Evolutionary conservation across 2,888 invertebrate species (phyloP).

Genomic region (Trissolcus japonicus): DNA sequence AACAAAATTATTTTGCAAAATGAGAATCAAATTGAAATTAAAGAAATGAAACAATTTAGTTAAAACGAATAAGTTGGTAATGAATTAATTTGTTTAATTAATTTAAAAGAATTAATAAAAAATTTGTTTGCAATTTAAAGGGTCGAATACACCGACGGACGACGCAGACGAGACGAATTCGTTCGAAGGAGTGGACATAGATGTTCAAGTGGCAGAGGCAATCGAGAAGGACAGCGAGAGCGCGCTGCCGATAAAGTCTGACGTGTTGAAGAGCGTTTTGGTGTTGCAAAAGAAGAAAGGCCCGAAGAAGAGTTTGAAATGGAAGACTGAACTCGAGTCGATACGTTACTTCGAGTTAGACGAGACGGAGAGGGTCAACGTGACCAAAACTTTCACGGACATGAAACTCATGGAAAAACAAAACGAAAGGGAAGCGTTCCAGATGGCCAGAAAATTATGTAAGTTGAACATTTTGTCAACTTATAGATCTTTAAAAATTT

Average conservation of each 20-base stretch:
- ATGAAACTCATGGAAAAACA: slow-evolving; percentile 93
- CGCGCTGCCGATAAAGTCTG: slow-evolving; percentile 57
- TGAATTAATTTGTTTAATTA: no score
- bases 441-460: slow-evolving; percentile 85
- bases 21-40: no score
- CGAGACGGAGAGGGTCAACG: slow-evolving; percentile 96
- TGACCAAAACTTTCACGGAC: slow-evolving; percentile 92
- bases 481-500: background rate
- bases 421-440: slow-evolving; percentile 89
- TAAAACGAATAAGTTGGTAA: no score
- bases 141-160: slow-evolving; percentile 68
- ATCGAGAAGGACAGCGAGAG: slow-evolving; percentile 60
- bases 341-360: slow-evolving; percentile 95
- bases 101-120: background rate
- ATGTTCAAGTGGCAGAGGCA: slow-evolving; percentile 58
- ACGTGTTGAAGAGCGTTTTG: slow-evolving; percentile 86
- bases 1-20: background rate
- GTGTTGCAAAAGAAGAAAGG: slow-evolving; percentile 85
- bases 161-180: slow-evolving; percentile 69
- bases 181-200: slow-evolving; percentile 64
- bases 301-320: slow-evolving; percentile 87
- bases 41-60: no score
- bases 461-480: slow-evolving; percentile 68
- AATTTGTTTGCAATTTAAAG: slow-evolving; percentile 53
- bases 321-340: slow-evolving; percentile 90